A percentile compares a stretch with the other conserved stretches of the same genome.
Conservation (phyloP, 2,113 vertebrate species). For the Vulpes vulpes region DNA sequence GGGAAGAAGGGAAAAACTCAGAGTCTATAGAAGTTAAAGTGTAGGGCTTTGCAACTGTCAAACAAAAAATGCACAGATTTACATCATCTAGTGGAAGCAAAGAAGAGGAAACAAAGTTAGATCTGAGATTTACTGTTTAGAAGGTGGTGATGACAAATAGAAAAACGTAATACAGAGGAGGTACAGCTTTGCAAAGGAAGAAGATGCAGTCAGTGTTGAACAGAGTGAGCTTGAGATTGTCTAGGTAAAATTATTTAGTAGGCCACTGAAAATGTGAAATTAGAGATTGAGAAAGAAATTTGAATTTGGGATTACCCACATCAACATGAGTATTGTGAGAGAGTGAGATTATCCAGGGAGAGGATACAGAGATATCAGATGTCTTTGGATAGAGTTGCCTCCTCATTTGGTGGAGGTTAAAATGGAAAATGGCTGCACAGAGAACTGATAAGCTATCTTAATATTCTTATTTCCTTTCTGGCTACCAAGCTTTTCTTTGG, state of each 20-base stretch:
- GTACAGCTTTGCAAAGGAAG: not conserved
- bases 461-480: constrained; percentile 21
- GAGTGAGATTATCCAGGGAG: not conserved
- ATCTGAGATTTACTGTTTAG: not conserved
- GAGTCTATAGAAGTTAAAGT: not conserved
- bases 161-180: not conserved
- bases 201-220: not conserved
- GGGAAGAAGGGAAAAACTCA: not conserved
- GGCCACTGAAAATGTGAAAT: not conserved
- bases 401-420: not conserved
- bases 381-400: not conserved
- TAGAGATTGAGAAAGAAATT: not conserved
- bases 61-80: not conserved
- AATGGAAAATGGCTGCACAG: not conserved
- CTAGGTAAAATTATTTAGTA: not conserved
- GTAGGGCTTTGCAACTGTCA: not conserved
- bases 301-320: not conserved
- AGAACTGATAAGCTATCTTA: not conserved
- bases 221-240: not conserved
- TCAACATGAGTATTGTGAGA: not conserved
- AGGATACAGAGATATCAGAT: not conserved
- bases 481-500: not conserved
- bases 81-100: not conserved
- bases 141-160: not conserved
- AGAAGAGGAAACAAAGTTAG: not conserved